Percentiles rank a stretch among this genome's conserved stretches.
Evolutionary conservation across 2,113 vertebrate genomes (phyloP).

Genomic region (Anoura caudifer): DNA sequence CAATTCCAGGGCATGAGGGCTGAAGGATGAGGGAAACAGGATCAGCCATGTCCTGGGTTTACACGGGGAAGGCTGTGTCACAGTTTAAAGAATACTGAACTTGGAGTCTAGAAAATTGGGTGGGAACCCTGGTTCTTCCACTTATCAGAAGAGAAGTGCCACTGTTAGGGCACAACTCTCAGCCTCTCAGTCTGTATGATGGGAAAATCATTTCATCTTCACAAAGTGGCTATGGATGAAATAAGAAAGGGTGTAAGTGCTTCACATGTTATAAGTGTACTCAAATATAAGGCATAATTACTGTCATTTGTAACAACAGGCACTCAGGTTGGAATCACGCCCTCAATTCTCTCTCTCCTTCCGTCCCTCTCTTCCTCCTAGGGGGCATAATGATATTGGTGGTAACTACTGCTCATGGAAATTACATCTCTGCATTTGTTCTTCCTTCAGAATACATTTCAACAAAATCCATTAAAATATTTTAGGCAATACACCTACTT

Average conservation of each 20-base stretch:
- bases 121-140: not conserved
- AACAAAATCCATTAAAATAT: conserved; percentile 10
- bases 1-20: fast-evolving
- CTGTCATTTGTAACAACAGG: not conserved
- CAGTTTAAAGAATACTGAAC: not conserved
- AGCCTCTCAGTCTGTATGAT: not conserved
- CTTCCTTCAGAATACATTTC: conserved; percentile 44
- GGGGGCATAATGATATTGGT: not conserved
- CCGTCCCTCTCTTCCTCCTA: not conserved
- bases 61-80: not conserved
- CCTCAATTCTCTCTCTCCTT: not conserved
- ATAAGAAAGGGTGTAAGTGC: not conserved
- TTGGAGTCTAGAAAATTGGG: not conserved
- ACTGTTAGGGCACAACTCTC: not conserved
- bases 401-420: conserved; percentile 38
- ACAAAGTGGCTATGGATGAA: not conserved
- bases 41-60: not conserved
- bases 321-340: not conserved
- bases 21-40: too few species aligned
- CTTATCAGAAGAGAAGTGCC: not conserved
- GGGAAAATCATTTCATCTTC: not conserved
- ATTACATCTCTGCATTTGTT: conserved; percentile 29
- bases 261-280: not conserved
- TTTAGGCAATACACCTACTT: conserved; percentile 19
- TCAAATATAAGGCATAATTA: not conserved